A percentile compares a stretch with the other conserved stretches of the same genome.
These are phyloP conservation scores for Bimastos eiseni DNA, from an alignment of 2,888 invertebrate genomes.

Conservation along the genomic window DNA sequence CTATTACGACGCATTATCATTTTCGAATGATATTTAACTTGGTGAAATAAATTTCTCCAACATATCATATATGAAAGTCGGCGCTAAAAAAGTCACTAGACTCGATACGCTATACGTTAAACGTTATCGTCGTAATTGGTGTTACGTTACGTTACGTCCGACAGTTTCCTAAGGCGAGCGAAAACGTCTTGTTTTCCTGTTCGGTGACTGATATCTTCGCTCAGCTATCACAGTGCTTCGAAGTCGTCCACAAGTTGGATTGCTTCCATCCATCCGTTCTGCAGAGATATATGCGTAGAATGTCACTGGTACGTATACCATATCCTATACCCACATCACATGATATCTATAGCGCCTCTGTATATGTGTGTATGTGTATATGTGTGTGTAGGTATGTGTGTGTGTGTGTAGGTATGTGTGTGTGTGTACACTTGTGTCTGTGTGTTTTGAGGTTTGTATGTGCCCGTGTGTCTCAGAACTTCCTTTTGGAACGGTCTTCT, in stretches of 20 bases:
- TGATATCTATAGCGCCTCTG: too few species aligned
- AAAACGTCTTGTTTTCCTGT: conserved; percentile 96
- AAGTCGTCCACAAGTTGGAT: conserved; percentile 96
- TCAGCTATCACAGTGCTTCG: conserved; percentile 97
- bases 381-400: neutral
- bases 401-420: neutral
- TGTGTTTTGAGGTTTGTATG: neutral
- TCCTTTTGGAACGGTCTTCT: too few species aligned
- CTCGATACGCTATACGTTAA: too few species aligned
- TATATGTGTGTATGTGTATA: neutral
- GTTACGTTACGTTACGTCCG: neutral
- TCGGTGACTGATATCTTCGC: conserved; percentile 99
- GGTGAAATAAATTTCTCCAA: too few species aligned
- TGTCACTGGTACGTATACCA: conserved; percentile 73
- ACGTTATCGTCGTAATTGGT: too few species aligned
- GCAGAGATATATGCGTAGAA: conserved; percentile 98
- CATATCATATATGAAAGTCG: too few species aligned
- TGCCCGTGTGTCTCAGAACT: neutral
- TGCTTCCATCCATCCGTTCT: conserved; percentile 99
- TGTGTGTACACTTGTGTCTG: neutral
- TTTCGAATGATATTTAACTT: too few species aligned
- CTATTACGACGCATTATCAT: too few species aligned
- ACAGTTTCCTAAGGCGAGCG: conserved; percentile 97
- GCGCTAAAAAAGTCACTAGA: too few species aligned
- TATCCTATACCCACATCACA: neutral